These are phyloP conservation scores for Vidua chalybeata DNA, from an alignment of 2,113 vertebrate species.

Conservation along the genomic window DNA sequence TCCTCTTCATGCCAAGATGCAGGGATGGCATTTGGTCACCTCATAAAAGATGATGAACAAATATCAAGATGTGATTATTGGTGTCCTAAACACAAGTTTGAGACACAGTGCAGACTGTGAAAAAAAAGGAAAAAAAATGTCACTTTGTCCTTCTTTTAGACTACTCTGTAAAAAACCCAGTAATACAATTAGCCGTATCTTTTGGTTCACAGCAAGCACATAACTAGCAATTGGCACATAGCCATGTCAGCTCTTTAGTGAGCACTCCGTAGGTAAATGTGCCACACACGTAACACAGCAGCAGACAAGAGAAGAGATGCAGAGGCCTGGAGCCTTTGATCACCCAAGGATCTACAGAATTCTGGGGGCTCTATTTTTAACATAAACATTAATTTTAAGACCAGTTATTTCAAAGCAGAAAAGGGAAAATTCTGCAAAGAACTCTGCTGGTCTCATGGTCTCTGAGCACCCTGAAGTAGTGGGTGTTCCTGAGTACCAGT, in stretches of 20 bases:
- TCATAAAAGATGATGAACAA: neutral
- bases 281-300: neutral
- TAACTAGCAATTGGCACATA: neutral
- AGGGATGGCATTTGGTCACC: neutral
- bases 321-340: too few relatives aligned
- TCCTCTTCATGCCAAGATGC: neutral
- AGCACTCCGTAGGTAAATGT: neutral
- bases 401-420: neutral
- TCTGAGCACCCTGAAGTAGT: neutral
- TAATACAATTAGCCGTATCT: neutral
- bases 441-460: neutral
- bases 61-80: neutral
- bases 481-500: neutral
- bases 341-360: neutral
- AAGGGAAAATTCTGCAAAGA: neutral
- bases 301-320: neutral
- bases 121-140: too few relatives aligned
- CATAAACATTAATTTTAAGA: neutral
- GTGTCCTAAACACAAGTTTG: neutral
- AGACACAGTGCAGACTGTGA: neutral
- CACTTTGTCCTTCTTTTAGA: fast-evolving
- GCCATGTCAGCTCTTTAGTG: neutral
- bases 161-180: neutral
- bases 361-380: neutral
- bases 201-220: neutral